These are phyloP conservation scores for Pteronotus mesoamericanus DNA, from an alignment of 2,797 vertebrate species.

Conservation along the genomic window DNA sequence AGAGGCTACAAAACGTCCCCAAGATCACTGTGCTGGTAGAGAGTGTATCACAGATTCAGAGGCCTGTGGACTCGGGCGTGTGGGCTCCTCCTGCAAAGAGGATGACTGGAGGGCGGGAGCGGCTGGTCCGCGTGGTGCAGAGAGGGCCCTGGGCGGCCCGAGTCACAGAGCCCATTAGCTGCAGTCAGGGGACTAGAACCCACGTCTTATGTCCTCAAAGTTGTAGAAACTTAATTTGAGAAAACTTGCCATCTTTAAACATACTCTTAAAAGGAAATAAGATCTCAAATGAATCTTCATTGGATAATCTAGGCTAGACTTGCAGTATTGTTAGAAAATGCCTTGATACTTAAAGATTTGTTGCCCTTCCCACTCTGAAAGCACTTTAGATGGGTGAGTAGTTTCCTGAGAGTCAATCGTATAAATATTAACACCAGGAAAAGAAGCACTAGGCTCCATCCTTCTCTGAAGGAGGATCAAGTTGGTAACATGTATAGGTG, in stretches of 20 bases:
- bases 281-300: not conserved
- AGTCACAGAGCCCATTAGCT: not conserved
- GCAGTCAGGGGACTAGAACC: not conserved
- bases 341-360: not conserved
- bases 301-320: not conserved
- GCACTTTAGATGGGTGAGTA: not conserved
- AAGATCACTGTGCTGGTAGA: not conserved
- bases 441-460: not conserved
- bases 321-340: not conserved
- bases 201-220: not conserved
- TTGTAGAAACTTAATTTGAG: not conserved
- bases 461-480: not conserved
- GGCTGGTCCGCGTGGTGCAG: not conserved
- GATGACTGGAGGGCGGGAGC: fast-evolving
- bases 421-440: not conserved
- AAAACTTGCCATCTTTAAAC: not conserved
- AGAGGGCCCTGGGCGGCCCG: not conserved
- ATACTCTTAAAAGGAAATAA: not conserved
- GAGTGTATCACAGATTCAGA: not conserved
- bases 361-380: not conserved
- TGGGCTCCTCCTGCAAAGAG: not conserved
- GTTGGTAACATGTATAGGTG: not conserved
- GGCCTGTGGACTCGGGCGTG: not conserved
- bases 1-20: not conserved
- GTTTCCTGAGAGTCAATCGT: not conserved